phyloP scores from a whole-genome alignment of 2,113 vertebrate species.

The Chloebia gouldiae region DNA sequence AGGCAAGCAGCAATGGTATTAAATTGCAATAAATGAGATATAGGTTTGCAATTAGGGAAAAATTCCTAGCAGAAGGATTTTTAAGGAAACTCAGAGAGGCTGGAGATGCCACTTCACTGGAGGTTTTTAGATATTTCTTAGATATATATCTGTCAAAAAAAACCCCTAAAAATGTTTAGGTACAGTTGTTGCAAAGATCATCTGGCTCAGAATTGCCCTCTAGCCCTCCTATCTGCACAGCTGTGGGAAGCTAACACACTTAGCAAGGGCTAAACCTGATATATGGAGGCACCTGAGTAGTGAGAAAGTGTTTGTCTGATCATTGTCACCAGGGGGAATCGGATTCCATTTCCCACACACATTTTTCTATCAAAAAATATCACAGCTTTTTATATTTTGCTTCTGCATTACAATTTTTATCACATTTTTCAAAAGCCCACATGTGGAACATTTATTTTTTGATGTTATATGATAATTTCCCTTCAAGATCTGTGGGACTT shows the following conservation, averaged over 20 bases:
- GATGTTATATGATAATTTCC: background rate
- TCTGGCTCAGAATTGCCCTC: background rate
- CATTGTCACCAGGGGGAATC: background rate
- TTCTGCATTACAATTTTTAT: background rate
- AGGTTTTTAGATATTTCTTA: background rate
- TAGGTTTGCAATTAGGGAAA: background rate
- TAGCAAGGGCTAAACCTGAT: background rate
- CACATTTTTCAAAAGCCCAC: background rate
- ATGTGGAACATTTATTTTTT: background rate
- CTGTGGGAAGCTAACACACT: background rate
- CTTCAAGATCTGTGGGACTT: background rate
- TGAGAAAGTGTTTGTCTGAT: background rate
- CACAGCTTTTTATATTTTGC: background rate
- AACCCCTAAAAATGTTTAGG: background rate
- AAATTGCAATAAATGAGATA: background rate
- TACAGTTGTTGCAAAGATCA: background rate
- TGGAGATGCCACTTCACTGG: rapidly evolving
- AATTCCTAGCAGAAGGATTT: background rate
- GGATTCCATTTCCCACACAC: background rate
- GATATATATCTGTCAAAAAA: background rate
- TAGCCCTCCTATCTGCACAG: background rate
- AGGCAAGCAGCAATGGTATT: background rate
- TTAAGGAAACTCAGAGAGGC: background rate
- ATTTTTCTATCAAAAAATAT: background rate
- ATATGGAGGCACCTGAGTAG: background rate